Evolutionary conservation across 2,888 invertebrate genomes (phyloP).

Genomic region (Cotesia congregata): DNA sequence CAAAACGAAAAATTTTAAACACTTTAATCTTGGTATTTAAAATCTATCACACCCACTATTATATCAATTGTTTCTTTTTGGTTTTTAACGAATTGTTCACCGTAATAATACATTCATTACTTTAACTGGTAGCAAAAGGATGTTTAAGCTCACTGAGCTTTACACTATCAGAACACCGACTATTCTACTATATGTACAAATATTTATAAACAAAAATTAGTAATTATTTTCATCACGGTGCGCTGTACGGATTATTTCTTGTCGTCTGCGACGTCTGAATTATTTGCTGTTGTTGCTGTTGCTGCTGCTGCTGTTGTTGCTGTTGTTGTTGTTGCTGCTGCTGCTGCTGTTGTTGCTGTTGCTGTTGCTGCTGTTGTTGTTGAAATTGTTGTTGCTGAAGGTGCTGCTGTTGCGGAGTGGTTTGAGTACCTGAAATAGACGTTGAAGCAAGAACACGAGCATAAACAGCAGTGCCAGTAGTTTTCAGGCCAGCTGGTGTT

Average conservation of each 20-base stretch:
- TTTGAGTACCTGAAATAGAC: conserved; percentile 58
- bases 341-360: conserved; percentile 43
- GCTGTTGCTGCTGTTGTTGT: conserved; percentile 40
- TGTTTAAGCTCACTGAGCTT: conserved; percentile 1
- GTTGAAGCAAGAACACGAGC: conserved; percentile 68
- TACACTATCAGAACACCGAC: not conserved
- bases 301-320: conserved; percentile 39
- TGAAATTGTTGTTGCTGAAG: conserved; percentile 45
- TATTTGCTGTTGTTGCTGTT: conserved; percentile 28
- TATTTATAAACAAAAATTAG: not conserved
- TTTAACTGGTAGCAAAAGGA: conserved; percentile 4
- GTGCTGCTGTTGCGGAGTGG: conserved; percentile 48
- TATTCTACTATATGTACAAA: conserved; percentile 7
- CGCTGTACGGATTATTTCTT: conserved; percentile 57
- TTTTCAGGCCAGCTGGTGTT: conserved; percentile 65
- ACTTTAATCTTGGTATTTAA: conserved; percentile 7
- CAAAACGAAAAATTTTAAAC: conserved; percentile 15
- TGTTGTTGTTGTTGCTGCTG: conserved; percentile 45
- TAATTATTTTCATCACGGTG: conserved; percentile 52
- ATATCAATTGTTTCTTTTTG: not conserved
- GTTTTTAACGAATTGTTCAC: not conserved
- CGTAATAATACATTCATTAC: not conserved
- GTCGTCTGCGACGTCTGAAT: conserved; percentile 46
- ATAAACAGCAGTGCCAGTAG: conserved; percentile 66
- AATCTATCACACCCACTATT: conserved; percentile 6